Evolutionary conservation across 1,140 invertebrate genomes (phyloP), one percentile per base, ranked within the genome.

Genomic region (Trichomalopsis sarcophagae): DNA sequence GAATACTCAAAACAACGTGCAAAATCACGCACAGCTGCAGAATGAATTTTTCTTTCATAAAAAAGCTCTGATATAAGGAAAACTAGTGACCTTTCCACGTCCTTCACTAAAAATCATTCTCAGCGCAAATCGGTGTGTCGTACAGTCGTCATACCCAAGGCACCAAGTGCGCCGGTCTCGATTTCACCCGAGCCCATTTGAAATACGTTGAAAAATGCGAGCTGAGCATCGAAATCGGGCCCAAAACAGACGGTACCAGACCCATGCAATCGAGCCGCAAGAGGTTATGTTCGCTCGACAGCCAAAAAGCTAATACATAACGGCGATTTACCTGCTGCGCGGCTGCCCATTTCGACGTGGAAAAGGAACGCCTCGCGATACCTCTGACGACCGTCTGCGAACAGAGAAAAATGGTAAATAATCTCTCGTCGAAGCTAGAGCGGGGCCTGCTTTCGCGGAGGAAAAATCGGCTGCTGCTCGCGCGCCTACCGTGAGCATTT

Each of bases 281-380:
- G 69, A 71, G 69, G 69, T 71, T 71, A 71, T 71, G 55, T 62
- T 62, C 55, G 5, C 4, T 62, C 17, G 55, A 21, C 55, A 62
- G 21, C 7, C 21, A n/a, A 10, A 44, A 44, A n/a, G 17, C 17
- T n/a, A 62, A 62, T 62, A n/a, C 21, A 62, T 21, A 62, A 62
- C 21, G 55, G 17, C 4, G 21, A 73, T 84, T 87, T 81, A 93
- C 92, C 91, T 93, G 91, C 88, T 96, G 96, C 71, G 95, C 94
- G 7, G 94, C 92, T 50, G 92, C 88, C 87, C 93, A 93, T 91
- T 93, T 94, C 62, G 94, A 94, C 6, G 95, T 95, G 71, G 95
- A 95, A 87, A 96, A 95, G 14, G 93, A 91, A 17, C 94, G 94
- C 82, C 93, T 92, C 30, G 90, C 88, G 66, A 91, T 85, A 77